Base-by-base conservation (phyloP, 2,888 invertebrate species). In the Tiphia femorata region DNA sequence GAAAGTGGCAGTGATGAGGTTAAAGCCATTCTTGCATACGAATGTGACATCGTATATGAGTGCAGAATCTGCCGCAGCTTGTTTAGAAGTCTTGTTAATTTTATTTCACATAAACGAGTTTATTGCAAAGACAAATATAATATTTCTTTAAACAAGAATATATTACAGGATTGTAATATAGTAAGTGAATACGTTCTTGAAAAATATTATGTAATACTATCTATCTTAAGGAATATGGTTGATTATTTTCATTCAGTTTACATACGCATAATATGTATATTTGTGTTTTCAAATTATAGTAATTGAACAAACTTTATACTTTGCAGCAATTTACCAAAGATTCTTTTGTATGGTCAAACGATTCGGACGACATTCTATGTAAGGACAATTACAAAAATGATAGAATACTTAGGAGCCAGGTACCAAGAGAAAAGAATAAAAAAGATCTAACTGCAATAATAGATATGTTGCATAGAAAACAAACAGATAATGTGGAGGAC, bases 41-140 rank as follows among this genome's bases (percentile, higher is more conserved):
- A 97, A 85, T 96, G 96, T 87, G 93, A 94, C 81, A 84, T 96
- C 54, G 88, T 97, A 72, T 93, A 94, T 84, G 97, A 97, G 84
- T 97, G 97, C 84, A 91, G 91, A 82, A 89, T 92, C 16, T 97
- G 97, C 78, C 88, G 92, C 27, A 94, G 91, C 76, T 87, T 97
- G 75, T 96, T 95, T 81, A 88, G 96, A 69, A 94, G 94, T 79
- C 85, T 96, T 63, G 91, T 92, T 12, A 96, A 96, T 84, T 94
- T 96, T 78, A 88, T 96, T 68, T 91, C 94, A 27, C 97, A 97
- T 81, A 97, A 97, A 84, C 87, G 95, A 56, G 88, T 90, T 30
- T 96, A 92, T 80, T 96, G 96, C 77, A 87, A 84, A 66, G 87
- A 88, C 52, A 87, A 86, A 62, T 89, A 86, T 70, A 85, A 85